Evolutionary conservation across 2,113 vertebrate species (phyloP).

Genomic region (Theristicus caerulescens): DNA sequence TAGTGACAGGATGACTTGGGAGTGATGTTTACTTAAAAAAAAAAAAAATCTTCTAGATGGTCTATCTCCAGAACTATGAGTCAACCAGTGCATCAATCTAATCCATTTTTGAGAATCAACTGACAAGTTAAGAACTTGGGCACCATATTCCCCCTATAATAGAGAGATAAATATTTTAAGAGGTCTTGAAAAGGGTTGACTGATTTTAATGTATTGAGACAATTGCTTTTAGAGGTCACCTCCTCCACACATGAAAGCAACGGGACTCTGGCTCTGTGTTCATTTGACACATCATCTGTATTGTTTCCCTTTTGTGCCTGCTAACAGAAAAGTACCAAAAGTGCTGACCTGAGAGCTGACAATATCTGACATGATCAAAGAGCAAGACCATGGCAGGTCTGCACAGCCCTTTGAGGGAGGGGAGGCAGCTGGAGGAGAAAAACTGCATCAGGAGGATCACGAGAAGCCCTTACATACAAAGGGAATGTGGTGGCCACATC

Average conservation of each 20-base stretch:
- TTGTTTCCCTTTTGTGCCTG: not conserved
- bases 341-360: not conserved
- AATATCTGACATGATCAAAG: not conserved
- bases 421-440: not conserved
- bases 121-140: not conserved
- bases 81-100: not conserved
- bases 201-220: not conserved
- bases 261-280: not conserved
- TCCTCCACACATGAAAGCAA: not conserved
- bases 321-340: not conserved
- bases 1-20: not conserved
- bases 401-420: not conserved
- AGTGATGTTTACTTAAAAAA: not conserved
- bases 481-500: not conserved
- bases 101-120: not conserved
- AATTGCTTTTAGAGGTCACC: not conserved
- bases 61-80: not conserved
- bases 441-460: fast-evolving
- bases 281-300: not conserved
- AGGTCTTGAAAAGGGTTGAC: not conserved
- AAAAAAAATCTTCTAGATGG: not conserved
- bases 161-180: not conserved
- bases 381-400: not conserved
- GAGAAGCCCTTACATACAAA: not conserved
- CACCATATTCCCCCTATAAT: not conserved